These are phyloP conservation scores for Sebastes nivosus DNA, from an alignment of 2,797 vertebrate species.

Conservation along the genomic window DNA sequence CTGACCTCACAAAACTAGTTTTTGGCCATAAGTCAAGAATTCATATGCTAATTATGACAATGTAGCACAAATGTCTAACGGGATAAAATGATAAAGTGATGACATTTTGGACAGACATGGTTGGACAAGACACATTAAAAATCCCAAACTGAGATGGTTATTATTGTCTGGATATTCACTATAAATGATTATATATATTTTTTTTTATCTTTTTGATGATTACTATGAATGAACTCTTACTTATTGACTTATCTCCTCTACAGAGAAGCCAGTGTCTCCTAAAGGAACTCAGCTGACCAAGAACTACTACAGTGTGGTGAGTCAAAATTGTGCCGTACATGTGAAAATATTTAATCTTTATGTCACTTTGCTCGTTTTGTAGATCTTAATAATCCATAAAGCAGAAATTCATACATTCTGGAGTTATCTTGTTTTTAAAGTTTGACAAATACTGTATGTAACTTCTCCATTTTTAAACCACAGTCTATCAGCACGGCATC, in stretches of 20 bases:
- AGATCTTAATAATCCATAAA: not conserved
- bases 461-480: not conserved
- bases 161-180: not conserved
- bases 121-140: not conserved
- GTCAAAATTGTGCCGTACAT: slow-evolving; percentile 41
- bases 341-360: not conserved
- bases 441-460: not conserved
- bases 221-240: not conserved
- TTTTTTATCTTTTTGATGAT: not conserved
- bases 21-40: not conserved
- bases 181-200: not conserved
- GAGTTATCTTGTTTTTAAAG: not conserved
- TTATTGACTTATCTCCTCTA: not conserved
- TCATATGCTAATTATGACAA: not conserved
- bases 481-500: not conserved
- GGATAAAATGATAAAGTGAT: not conserved
- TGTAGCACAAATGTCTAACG: not conserved
- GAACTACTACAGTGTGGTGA: slow-evolving; percentile 97
- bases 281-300: slow-evolving; percentile 94
- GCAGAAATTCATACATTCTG: not conserved
- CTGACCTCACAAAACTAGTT: not conserved
- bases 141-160: not conserved
- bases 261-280: slow-evolving; percentile 94
- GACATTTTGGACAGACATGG: not conserved
- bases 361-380: not conserved